phyloP scores from a whole-genome alignment of 2,113 vertebrate species.

The Sinocyclocheilus anshuiensis region DNA sequence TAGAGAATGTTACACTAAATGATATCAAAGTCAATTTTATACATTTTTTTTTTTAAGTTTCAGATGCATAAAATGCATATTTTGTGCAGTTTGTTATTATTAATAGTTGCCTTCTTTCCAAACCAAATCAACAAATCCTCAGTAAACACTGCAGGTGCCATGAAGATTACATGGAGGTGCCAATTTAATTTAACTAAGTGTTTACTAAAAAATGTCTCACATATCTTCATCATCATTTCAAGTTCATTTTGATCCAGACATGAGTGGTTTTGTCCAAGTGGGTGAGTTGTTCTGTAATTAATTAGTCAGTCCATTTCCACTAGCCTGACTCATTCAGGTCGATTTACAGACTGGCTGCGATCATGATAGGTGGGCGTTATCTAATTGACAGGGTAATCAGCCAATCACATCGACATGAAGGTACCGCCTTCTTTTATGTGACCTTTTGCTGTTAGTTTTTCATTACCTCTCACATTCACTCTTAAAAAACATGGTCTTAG shows the following conservation, averaged over 20 bases:
- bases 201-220: neutral
- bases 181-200: neutral
- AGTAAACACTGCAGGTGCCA: neutral
- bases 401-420: neutral
- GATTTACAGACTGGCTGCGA: neutral
- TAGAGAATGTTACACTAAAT: neutral
- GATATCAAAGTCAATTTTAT: neutral
- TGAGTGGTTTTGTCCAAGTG: neutral
- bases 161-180: neutral
- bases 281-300: neutral
- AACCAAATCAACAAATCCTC: neutral
- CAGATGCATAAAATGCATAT: too few species aligned
- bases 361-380: neutral
- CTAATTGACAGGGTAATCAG: neutral
- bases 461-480: neutral
- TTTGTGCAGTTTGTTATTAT: neutral
- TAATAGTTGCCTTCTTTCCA: neutral
- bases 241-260: neutral
- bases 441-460: neutral
- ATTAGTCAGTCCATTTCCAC: neutral
- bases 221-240: neutral
- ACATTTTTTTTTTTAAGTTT: neutral
- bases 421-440: neutral
- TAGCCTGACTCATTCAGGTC: neutral
- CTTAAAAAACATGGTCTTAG: neutral